phyloP scores from a whole-genome alignment of 2,113 vertebrate genomes.

The Podarcis muralis region DNA sequence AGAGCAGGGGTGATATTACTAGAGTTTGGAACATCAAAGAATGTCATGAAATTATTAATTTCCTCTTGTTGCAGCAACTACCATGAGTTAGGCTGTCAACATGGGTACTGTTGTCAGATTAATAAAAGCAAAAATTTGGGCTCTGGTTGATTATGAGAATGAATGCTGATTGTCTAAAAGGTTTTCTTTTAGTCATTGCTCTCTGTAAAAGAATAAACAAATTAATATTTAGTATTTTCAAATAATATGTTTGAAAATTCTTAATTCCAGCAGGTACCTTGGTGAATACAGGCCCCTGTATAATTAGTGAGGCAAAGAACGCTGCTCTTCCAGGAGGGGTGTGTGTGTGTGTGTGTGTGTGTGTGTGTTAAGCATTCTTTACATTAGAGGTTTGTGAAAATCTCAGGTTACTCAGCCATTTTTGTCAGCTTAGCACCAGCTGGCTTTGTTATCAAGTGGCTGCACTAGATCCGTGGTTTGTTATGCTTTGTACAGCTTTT shows the following conservation, averaged over 20 bases:
- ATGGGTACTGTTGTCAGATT: background rate
- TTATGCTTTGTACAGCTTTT: slow-evolving; percentile 25
- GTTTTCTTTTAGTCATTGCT: background rate
- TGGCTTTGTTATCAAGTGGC: slow-evolving; percentile 61
- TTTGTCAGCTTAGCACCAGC: slow-evolving; percentile 82
- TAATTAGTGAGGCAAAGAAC: slow-evolving; percentile 36
- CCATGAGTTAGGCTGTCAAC: background rate
- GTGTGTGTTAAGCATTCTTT: slow-evolving; percentile 67
- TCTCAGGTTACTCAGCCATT: slow-evolving; percentile 81
- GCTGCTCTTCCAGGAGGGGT: slow-evolving; percentile 75
- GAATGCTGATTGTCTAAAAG: background rate
- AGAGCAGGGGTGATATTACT: slow-evolving; percentile 42
- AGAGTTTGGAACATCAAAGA: slow-evolving; percentile 33
- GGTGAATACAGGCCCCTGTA: background rate
- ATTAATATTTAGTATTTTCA: background rate
- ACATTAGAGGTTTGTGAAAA: slow-evolving; percentile 70
- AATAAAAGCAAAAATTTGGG: background rate
- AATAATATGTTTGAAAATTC: background rate
- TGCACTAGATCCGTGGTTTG: slow-evolving; percentile 47
- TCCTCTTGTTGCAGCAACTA: slow-evolving; percentile 25
- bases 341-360: slow-evolving; percentile 62
- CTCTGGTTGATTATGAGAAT: background rate
- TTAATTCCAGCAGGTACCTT: background rate
- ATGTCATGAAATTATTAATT: background rate
- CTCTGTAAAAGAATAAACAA: background rate